phyloP scores from a whole-genome alignment of 2,888 invertebrate species.

The Biston stratarius region DNA sequence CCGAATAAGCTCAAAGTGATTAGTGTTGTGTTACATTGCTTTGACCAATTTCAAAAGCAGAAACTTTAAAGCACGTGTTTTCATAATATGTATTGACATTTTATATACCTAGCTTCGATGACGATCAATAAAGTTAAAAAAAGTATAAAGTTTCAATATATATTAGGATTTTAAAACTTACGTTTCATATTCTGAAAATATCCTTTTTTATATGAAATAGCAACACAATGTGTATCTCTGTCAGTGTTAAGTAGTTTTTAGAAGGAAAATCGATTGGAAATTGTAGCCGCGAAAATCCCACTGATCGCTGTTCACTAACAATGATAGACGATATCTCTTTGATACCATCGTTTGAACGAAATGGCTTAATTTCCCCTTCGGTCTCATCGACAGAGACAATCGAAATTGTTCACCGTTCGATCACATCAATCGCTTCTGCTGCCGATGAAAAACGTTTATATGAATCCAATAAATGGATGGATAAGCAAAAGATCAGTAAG shows the following conservation, averaged over 20 bases:
- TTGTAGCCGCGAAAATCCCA: conserved; percentile 4
- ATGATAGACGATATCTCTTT: conserved; percentile 29
- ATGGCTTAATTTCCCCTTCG: conserved; percentile 35
- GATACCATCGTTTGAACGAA: conserved; percentile 32
- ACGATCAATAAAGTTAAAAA: too few species aligned
- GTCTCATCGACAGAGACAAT: conserved; percentile 23
- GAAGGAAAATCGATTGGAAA: conserved; percentile 7
- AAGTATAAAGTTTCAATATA: too few species aligned
- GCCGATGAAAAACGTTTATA: conserved; percentile 19
- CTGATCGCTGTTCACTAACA: conserved; percentile 21
- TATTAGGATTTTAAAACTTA: too few species aligned
- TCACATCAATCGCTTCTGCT: conserved; percentile 23
- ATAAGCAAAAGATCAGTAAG: conserved; percentile 6
- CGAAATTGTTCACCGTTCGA: conserved; percentile 19
- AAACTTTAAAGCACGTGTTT: too few species aligned
- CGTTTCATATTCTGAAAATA: too few species aligned
- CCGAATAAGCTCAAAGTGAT: too few species aligned
- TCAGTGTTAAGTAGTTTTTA: not conserved
- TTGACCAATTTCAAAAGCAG: too few species aligned
- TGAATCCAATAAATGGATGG: conserved; percentile 15
- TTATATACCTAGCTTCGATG: too few species aligned
- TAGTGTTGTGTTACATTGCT: too few species aligned
- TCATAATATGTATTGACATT: too few species aligned
- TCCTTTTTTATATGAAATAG: too few species aligned
- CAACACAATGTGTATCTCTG: not conserved